A percentile compares a stretch with the other conserved stretches of the same genome.
Conservation (phyloP, 1,140 invertebrate genomes). For the Watersipora subatra region DNA sequence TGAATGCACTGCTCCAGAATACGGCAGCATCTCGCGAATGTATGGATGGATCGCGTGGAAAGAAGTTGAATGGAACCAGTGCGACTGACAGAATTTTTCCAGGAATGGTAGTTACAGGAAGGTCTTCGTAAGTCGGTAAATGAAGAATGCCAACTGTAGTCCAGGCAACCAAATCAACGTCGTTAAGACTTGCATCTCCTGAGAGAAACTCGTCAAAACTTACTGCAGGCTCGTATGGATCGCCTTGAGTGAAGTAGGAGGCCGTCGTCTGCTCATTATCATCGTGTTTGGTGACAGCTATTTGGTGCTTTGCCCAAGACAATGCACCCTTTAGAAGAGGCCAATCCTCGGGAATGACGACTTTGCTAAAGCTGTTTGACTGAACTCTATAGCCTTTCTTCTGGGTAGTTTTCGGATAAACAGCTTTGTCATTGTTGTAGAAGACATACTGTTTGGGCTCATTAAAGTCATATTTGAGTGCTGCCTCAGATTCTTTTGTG, state of each 20-base stretch:
- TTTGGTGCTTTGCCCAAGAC: constrained; percentile 25
- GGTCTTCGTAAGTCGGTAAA: constrained; percentile 25
- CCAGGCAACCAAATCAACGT: constrained; percentile 30
- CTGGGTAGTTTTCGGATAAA: no score
- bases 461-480: background rate
- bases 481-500: background rate
- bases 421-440: background rate
- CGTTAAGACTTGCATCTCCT: constrained; percentile 23
- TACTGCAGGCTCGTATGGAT: constrained; percentile 20
- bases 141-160: constrained; percentile 25
- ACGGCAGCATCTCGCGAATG: background rate
- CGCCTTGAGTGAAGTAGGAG: constrained; percentile 24
- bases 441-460: background rate
- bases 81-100: constrained; percentile 19
- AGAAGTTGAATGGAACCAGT: constrained; percentile 28
- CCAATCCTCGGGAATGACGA: constrained; percentile 17
- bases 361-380: constrained; percentile 17
- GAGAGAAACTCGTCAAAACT: constrained; percentile 23
- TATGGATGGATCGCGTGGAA: constrained; percentile 20
- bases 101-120: constrained; percentile 20
- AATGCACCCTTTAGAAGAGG: constrained; percentile 10
- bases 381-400: constrained; percentile 20
- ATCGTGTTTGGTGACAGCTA: constrained; percentile 25
- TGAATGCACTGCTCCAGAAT: background rate
- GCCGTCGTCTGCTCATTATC: constrained; percentile 22